A percentile compares a stretch with the other conserved stretches of the same genome.
phyloP scores from a whole-genome alignment of 2,113 vertebrate genomes.

The Ceratotherium simum region DNA sequence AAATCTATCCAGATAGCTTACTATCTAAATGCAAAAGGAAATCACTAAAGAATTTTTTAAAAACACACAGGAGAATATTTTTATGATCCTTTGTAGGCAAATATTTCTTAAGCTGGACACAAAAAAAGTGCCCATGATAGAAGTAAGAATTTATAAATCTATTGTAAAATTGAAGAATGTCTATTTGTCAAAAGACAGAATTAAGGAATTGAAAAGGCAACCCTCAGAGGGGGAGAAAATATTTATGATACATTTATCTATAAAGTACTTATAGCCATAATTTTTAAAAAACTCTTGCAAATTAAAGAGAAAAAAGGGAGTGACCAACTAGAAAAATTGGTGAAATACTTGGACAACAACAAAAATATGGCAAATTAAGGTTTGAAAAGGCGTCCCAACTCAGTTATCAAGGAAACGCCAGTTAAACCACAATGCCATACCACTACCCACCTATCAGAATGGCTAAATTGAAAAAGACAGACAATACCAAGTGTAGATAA shows the following conservation, averaged over 20 bases:
- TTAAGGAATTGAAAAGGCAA: not conserved
- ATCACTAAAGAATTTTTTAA: not conserved
- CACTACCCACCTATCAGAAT: not conserved
- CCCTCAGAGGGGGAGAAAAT: not conserved
- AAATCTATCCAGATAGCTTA: not conserved
- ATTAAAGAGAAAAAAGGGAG: not conserved
- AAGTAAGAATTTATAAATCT: not conserved
- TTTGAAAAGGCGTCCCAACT: not conserved
- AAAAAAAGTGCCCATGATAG: not conserved
- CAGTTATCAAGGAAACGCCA: not conserved
- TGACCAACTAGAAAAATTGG: not conserved
- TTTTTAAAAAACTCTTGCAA: slow-evolving; percentile 14
- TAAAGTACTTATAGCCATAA: not conserved
- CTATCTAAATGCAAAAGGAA: not conserved
- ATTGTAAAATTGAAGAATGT: not conserved
- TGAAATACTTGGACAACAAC: not conserved
- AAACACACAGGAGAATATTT: not conserved
- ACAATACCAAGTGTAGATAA: not conserved
- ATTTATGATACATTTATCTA: not conserved
- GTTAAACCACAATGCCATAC: not conserved
- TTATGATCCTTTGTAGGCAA: not conserved
- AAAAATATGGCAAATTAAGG: not conserved
- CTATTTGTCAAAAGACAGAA: not conserved
- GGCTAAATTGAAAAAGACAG: not conserved
- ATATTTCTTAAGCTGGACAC: not conserved